Conservation (phyloP, 37 sponge, comb jelly and placozoan genomes). For the Chondrilla cf. caribensis region DNA sequence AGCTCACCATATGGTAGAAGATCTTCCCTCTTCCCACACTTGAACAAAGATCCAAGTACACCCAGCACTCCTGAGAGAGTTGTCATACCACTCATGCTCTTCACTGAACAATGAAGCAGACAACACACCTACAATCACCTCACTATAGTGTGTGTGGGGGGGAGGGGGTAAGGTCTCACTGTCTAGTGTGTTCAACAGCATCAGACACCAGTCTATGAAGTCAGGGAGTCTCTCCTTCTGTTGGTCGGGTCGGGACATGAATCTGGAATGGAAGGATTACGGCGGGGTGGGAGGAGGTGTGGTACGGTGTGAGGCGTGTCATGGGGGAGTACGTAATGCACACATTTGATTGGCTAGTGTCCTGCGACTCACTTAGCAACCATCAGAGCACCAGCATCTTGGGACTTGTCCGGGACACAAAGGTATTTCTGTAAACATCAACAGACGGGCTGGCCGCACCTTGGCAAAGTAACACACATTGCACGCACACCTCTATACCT, state of each 20-base stretch:
- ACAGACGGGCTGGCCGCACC: neutral
- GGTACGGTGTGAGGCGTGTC: too few species aligned
- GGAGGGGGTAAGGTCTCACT: conserved; percentile 11
- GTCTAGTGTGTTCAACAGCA: conserved; percentile 29
- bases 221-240: conserved; percentile 48
- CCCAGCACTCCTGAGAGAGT: conserved; percentile 50
- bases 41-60: conserved; percentile 43
- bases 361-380: conserved; percentile 65
- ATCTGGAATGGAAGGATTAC: conserved; percentile 30
- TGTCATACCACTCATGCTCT: conserved; percentile 24
- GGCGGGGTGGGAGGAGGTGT: neutral
- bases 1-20: conserved; percentile 49
- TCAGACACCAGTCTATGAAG: conserved; percentile 68
- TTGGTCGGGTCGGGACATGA: conserved; percentile 81
- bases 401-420: conserved; percentile 74
- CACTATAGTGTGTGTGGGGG: neutral
- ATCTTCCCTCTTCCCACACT: conserved; percentile 75
- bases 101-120: neutral
- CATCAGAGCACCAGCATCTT: conserved; percentile 84
- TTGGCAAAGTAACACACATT: neutral
- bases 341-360: too few species aligned
- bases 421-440: conserved; percentile 55
- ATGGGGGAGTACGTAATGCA: too few species aligned
- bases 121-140: too few species aligned
- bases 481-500: conserved; percentile 24